Conservation (phyloP, 2,888 invertebrate genomes). For the Erynnis tages region DNA sequence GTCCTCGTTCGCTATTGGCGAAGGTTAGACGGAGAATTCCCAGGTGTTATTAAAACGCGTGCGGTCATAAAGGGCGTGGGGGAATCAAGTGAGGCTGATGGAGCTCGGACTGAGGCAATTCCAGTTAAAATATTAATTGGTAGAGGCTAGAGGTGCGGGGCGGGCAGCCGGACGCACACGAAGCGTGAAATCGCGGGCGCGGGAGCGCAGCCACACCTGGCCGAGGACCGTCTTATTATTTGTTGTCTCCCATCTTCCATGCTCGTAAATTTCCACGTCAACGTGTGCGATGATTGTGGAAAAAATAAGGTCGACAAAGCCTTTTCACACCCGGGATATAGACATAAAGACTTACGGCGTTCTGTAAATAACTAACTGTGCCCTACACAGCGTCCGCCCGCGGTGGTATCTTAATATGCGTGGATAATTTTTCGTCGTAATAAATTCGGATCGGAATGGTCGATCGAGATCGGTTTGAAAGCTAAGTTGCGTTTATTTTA, state of each 20-base stretch:
- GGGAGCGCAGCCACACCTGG: constrained; percentile 71
- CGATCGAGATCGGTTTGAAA: constrained; percentile 68
- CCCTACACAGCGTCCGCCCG: constrained; percentile 51
- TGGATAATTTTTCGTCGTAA: constrained; percentile 78
- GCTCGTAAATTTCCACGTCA: constrained; percentile 80
- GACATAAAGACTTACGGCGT: constrained; percentile 61
- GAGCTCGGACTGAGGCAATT: constrained; percentile 56
- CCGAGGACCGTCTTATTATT: constrained; percentile 70
- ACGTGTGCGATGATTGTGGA: constrained; percentile 78
- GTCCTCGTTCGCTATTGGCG: background rate
- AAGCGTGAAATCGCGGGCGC: constrained; percentile 77
- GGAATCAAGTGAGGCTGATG: constrained; percentile 49
- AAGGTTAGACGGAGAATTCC: constrained; percentile 44
- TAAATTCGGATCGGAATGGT: constrained; percentile 77
- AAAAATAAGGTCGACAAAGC: constrained; percentile 73
- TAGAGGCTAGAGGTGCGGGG: constrained; percentile 42
- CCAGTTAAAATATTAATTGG: constrained; percentile 77
- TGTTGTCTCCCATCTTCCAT: constrained; percentile 78
- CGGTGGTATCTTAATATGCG: constrained; percentile 65
- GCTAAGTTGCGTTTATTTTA: constrained; percentile 65
- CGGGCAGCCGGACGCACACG: constrained; percentile 67
- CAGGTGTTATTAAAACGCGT: constrained; percentile 55
- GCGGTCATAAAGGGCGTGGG: constrained; percentile 53
- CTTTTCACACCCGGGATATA: constrained; percentile 69
- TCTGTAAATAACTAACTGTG: constrained; percentile 42